Percentiles rank a stretch among this genome's conserved stretches.
Evolutionary conservation across 2,113 vertebrate species (phyloP).

Genomic region (Platichthys flesus): DNA sequence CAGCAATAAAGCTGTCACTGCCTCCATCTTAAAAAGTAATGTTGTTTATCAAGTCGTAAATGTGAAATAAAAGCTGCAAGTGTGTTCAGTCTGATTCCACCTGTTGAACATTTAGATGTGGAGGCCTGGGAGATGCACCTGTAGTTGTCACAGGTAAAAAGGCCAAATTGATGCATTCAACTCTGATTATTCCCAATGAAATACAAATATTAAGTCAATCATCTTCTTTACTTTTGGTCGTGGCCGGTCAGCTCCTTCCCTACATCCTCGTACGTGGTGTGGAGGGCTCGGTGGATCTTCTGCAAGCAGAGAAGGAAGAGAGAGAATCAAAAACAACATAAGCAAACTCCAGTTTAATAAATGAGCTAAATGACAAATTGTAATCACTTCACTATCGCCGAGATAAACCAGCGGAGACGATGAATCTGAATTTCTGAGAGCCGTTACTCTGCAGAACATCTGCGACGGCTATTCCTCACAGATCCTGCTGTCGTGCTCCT

Average conservation of each 20-base stretch:
- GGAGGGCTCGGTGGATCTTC: slow-evolving; percentile 94
- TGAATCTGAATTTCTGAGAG: slow-evolving; percentile 25
- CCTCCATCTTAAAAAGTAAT: background rate
- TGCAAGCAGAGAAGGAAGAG: slow-evolving; percentile 56
- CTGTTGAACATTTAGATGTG: background rate
- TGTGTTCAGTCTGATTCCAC: background rate
- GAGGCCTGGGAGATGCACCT: background rate
- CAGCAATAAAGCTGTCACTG: background rate
- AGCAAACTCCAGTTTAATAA: background rate
- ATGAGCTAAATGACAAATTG: background rate
- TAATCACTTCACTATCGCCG: slow-evolving; percentile 19
- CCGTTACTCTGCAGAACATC: slow-evolving; percentile 39
- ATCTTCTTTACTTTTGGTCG: slow-evolving; percentile 68
- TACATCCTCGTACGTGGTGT: slow-evolving; percentile 80
- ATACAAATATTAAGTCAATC: background rate
- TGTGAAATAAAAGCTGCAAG: background rate
- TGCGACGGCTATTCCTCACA: slow-evolving; percentile 13
- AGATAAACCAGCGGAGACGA: slow-evolving; percentile 22
- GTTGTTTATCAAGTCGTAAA: background rate
- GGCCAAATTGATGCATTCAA: background rate
- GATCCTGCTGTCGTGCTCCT: slow-evolving; percentile 14
- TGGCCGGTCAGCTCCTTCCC: slow-evolving; percentile 73
- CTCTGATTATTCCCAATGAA: background rate
- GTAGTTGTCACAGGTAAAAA: too few species aligned
- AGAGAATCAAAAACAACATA: background rate